These are phyloP conservation scores for Vipera latastei DNA, from an alignment of 2,797 vertebrate genomes.

Conservation along the genomic window DNA sequence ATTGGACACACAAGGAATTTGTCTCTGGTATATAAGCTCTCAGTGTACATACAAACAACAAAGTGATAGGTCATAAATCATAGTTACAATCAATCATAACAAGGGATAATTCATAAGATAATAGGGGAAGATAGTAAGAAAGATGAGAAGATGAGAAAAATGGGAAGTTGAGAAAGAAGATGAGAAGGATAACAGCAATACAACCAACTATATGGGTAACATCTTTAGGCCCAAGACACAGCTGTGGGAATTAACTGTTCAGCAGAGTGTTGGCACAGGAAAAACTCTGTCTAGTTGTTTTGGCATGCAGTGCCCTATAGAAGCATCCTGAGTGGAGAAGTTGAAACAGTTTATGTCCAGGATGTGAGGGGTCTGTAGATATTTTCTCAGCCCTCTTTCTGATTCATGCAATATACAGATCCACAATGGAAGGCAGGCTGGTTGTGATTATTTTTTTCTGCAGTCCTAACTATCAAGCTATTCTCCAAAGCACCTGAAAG, in stretches of 20 bases:
- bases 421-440: neutral
- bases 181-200: neutral
- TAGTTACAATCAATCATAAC: neutral
- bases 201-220: neutral
- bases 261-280: neutral
- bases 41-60: neutral
- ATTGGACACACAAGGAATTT: neutral
- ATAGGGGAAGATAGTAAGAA: neutral
- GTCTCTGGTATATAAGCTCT: neutral
- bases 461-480: neutral
- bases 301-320: neutral
- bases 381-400: neutral
- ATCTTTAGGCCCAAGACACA: neutral
- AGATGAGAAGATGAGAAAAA: neutral
- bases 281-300: neutral
- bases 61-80: neutral
- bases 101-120: neutral
- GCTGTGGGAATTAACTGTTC: neutral
- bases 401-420: neutral
- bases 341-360: neutral
- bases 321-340: neutral
- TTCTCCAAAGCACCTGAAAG: too few species aligned
- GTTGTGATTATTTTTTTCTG: neutral
- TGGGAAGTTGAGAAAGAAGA: neutral
- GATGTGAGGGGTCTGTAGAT: neutral